A percentile compares a stretch with the other conserved stretches of the same genome.
These are phyloP conservation scores for Drosophila takahashii DNA, from an alignment of 1,140 invertebrate genomes.

Conservation along the genomic window DNA sequence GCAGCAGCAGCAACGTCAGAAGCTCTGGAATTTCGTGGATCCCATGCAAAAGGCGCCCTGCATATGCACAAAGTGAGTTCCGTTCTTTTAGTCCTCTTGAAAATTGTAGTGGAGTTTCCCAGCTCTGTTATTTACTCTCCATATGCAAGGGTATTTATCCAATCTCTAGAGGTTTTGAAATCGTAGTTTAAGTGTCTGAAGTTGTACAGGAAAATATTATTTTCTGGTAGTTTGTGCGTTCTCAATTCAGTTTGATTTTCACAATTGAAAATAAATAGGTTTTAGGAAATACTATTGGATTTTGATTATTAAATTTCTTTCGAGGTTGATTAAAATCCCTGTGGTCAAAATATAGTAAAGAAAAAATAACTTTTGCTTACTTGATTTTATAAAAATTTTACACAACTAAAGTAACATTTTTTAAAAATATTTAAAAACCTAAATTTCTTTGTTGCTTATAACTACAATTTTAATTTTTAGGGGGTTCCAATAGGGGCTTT, in stretches of 20 bases:
- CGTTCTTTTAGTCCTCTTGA: not conserved
- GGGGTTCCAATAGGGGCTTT: no score
- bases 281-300: no score
- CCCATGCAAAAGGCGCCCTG: constrained; percentile 92
- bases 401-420: not conserved
- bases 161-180: constrained; percentile 13
- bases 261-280: no score
- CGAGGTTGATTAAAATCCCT: no score
- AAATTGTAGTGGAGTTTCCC: not conserved
- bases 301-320: no score
- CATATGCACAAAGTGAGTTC: constrained; percentile 90
- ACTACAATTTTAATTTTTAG: not conserved
- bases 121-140: not conserved
- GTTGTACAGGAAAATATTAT: not conserved
- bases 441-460: not conserved
- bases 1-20: constrained; percentile 60
- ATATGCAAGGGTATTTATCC: not conserved
- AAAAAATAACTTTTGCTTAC: no score
- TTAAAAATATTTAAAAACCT: not conserved
- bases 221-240: not conserved
- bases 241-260: no score
- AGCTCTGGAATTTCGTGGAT: constrained; percentile 93
- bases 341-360: no score
- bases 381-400: not conserved
- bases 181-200: not conserved